Base-by-base conservation (phyloP, 2,797 vertebrate genomes). In the Artibeus lituratus region DNA sequence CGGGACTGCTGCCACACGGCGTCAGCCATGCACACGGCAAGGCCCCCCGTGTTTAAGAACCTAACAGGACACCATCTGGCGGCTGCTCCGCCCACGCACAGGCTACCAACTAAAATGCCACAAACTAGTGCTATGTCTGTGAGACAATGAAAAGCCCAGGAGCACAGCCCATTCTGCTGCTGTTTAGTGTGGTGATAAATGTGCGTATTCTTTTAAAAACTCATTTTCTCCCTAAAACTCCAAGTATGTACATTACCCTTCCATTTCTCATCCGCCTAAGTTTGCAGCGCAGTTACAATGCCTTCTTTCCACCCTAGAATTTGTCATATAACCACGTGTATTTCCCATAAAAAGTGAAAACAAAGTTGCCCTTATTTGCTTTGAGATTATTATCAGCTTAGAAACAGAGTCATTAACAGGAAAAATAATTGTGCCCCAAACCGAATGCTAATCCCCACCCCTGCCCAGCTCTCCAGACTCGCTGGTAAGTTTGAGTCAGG, bases 371-470 rank as follows among this genome's bases (percentile, higher is more conserved):
- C 44, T 67, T 57, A 89, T 47, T 57, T 78, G 29, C 24, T 91
- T 72, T 89, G 76, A 89, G 42, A 70, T 92, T 94, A 94, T 85
- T 70, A 80, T 89, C 69, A 92, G 83, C 65, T 96, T 91, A 89
- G 74, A 95, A 89, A 78, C 32, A 73, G 37, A 72, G 37, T 65
- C 35, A 73, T 49, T 67, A 76, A 87, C 80, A 51, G 32, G 89
- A 80, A 92, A 96, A 96, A 51, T 39, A 94, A 94, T 0, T 24
- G 16, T 65, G 59, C 29, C 78, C 47, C 69, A 74, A 15, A 47
- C 67, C 67, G 72, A 69, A 83, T 5, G 21, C 16, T 76, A 84
- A 89, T 87, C 78, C 88, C 73, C 72, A 22, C 2, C 35, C 10
- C 39, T 16, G 19, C 16, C n/a, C 22, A 22, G 10, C 3, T 51